Conservation (phyloP, 2,113 vertebrate genomes). For the Neoarius graeffei region DNA sequence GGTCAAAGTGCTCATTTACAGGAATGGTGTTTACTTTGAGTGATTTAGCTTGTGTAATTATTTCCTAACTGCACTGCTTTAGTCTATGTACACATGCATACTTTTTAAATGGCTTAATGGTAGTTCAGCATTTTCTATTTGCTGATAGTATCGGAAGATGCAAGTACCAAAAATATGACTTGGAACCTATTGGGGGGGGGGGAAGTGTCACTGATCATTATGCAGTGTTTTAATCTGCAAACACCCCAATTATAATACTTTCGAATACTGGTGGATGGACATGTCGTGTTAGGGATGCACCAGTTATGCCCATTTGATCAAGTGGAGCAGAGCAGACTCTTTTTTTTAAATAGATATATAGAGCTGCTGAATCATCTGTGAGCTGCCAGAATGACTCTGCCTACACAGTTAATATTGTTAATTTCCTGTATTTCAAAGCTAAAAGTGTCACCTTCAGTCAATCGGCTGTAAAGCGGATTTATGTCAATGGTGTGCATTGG, state of each 20-base stretch:
- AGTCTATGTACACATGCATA: background rate
- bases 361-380: conserved; percentile 13
- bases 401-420: conserved; percentile 35
- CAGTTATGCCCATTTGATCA: conserved; percentile 18
- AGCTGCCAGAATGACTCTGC: conserved; percentile 12
- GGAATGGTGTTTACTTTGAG: background rate
- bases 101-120: background rate
- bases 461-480: background rate
- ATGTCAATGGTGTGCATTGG: background rate
- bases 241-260: background rate
- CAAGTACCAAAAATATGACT: background rate
- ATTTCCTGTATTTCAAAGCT: conserved; percentile 24
- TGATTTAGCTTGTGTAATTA: background rate
- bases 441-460: background rate
- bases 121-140: background rate
- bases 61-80: background rate
- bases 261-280: background rate
- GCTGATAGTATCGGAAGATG: background rate
- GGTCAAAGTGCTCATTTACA: background rate
- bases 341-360: too few species aligned
- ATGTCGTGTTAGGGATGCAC: conserved; percentile 24
- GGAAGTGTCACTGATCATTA: background rate
- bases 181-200: background rate
- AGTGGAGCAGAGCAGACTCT: conserved; percentile 17
- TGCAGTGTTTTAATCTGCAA: background rate